phyloP scores from a whole-genome alignment of 2,113 vertebrate species.

The Nothoprocta pentlandii region DNA sequence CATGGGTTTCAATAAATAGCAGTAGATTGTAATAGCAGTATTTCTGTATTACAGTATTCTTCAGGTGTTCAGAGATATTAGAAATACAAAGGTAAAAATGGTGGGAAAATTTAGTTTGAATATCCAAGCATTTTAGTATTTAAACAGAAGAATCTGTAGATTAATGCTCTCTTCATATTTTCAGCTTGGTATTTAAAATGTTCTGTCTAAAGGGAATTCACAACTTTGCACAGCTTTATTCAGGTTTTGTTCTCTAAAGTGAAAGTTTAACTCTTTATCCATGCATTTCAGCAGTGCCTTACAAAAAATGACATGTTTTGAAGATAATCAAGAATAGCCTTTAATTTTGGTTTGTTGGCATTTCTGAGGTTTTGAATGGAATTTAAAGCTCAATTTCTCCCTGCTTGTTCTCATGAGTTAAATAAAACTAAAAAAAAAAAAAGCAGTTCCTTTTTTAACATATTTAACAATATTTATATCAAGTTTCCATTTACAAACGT shows the following conservation, averaged over 20 bases:
- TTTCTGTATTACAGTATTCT: background rate
- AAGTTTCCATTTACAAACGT: background rate
- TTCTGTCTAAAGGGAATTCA: background rate
- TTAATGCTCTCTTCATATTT: background rate
- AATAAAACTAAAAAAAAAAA: conserved; percentile 7
- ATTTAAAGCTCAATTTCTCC: conserved; percentile 1
- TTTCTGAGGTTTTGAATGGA: background rate
- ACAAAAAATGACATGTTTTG: conserved; percentile 27
- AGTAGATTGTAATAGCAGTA: background rate
- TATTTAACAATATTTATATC: conserved; percentile 7
- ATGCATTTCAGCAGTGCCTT: background rate
- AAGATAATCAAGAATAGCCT: conserved; percentile 20
- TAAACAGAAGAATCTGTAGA: background rate
- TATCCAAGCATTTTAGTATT: background rate
- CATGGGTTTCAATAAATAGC: background rate
- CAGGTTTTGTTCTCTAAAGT: background rate
- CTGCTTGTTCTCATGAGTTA: background rate
- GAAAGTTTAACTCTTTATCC: background rate
- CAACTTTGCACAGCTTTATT: background rate
- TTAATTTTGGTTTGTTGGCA: conserved; percentile 20
- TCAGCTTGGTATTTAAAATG: background rate
- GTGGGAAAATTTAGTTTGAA: background rate
- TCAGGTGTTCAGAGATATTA: background rate
- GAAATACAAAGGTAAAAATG: background rate
- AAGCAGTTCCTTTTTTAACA: background rate